Conservation (phyloP, 2,888 invertebrate genomes). For the Ferrisia virgata region DNA sequence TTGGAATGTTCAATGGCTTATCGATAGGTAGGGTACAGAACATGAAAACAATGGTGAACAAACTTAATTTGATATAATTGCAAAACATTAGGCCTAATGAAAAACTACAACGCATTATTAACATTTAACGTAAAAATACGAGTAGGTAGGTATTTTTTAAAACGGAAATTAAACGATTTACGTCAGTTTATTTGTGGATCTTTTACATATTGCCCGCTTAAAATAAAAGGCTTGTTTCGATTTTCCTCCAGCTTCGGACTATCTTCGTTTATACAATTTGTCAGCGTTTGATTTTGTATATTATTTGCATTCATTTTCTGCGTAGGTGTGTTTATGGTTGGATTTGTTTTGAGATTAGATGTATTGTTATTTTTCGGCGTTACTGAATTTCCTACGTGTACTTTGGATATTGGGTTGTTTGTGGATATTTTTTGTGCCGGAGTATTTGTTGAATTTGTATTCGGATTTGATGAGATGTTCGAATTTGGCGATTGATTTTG, state of each 20-base stretch:
- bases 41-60: constrained; percentile 11
- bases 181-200: constrained; percentile 16
- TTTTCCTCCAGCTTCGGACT: neutral
- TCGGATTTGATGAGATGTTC: neutral
- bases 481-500: neutral
- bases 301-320: neutral
- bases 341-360: neutral
- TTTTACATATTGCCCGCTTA: constrained; percentile 38
- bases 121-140: neutral
- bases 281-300: neutral
- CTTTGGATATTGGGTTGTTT: neutral
- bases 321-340: neutral
- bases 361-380: neutral
- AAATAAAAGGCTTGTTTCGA: constrained; percentile 17
- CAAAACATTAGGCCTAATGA: constrained; percentile 25
- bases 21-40: neutral
- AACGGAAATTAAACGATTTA: neutral
- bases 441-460: neutral
- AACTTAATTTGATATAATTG: constrained; percentile 1
- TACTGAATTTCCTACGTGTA: neutral
- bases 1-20: neutral
- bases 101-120: constrained; percentile 14
- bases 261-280: constrained; percentile 5
- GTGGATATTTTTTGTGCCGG: neutral
- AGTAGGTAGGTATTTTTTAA: neutral